Evolutionary conservation across 2,888 invertebrate genomes (phyloP).

Genomic region (Belgica antarctica): DNA sequence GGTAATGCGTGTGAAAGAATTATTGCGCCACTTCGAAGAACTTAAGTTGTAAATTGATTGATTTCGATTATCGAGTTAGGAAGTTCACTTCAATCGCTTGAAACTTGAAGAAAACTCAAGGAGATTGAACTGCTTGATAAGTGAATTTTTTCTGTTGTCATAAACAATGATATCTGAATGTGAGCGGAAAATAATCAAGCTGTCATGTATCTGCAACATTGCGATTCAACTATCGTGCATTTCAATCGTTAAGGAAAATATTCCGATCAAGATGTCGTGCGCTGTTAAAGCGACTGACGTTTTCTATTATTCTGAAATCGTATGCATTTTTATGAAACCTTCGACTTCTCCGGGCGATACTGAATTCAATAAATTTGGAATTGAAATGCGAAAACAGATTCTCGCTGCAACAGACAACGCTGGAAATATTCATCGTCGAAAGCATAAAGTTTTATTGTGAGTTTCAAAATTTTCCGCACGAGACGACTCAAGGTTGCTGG

Average conservation of each 20-base stretch:
- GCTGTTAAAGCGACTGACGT: background rate
- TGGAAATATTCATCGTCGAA: constrained; percentile 10
- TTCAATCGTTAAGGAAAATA: constrained; percentile 6
- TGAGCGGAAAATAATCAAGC: constrained; percentile 13
- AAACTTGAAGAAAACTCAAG: background rate
- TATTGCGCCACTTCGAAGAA: constrained; percentile 1
- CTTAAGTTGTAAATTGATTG: background rate
- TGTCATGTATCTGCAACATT: constrained; percentile 1
- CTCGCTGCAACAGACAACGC: background rate
- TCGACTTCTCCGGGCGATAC: background rate
- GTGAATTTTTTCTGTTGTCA: background rate
- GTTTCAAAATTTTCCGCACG: constrained; percentile 34
- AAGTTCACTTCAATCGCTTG: background rate
- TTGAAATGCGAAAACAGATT: background rate
- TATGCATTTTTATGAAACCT: background rate
- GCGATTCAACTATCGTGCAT: background rate
- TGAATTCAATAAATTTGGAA: background rate
- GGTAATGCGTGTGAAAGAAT: constrained; percentile 25
- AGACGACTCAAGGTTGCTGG: constrained; percentile 22
- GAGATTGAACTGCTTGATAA: constrained; percentile 16
- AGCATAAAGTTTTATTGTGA: constrained; percentile 40
- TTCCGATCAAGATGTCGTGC: constrained; percentile 11
- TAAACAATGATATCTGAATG: constrained; percentile 19
- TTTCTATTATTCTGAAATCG: background rate
- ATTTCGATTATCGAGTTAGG: background rate